Conservation (phyloP, 2,797 vertebrate genomes). For the Notolepis coatsorum region DNA sequence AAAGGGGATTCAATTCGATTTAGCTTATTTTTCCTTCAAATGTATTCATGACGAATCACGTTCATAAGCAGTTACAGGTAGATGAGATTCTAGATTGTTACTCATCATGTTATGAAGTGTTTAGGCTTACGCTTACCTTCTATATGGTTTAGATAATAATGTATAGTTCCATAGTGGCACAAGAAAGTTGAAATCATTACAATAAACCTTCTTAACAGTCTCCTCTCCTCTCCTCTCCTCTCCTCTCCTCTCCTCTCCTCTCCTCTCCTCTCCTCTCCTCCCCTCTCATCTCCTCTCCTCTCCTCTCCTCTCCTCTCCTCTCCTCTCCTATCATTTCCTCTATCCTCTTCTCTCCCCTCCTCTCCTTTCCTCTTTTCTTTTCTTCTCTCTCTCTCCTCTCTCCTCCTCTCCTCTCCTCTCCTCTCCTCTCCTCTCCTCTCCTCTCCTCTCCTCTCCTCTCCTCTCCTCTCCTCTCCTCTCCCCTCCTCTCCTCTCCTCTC, state of each 20-base stretch:
- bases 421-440: slow-evolving; percentile 18
- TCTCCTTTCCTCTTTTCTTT: background rate
- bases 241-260: slow-evolving; percentile 34
- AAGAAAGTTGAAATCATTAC: no score
- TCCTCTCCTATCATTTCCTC: slow-evolving; percentile 42
- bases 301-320: background rate
- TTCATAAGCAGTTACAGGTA: no score
- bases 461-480: background rate
- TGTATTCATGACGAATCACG: no score
- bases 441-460: background rate
- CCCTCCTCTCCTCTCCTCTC: background rate
- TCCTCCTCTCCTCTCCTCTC: background rate
- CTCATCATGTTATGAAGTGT: no score
- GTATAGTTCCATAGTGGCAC: no score
- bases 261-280: slow-evolving; percentile 24
- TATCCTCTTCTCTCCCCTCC: slow-evolving; percentile 37
- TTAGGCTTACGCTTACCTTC: no score
- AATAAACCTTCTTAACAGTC: no score
- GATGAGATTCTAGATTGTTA: no score
- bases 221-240: no score
- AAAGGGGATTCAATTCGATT: no score
- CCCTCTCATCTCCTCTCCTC: slow-evolving; percentile 32
- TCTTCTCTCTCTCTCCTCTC: background rate
- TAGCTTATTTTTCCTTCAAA: no score
- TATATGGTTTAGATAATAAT: no score